Conservation (phyloP, 2,113 vertebrate species). For the Eudorcas thomsonii region DNA sequence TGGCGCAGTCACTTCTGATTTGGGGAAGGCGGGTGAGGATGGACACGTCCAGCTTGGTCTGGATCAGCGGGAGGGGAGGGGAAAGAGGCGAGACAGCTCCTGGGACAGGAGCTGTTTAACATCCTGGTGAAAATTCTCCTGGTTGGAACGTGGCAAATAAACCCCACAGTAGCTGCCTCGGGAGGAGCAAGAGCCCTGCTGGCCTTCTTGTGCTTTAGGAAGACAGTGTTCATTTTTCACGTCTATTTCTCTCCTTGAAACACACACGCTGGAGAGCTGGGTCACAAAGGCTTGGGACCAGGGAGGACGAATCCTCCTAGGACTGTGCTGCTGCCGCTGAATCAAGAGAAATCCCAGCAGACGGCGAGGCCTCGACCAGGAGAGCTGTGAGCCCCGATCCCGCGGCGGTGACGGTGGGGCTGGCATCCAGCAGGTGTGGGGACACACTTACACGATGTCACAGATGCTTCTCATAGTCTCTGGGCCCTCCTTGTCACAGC, state of each 20-base stretch:
- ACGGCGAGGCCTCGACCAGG: rapidly evolving
- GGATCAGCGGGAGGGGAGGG: not conserved
- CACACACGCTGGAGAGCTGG: rapidly evolving
- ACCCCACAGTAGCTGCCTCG: rapidly evolving
- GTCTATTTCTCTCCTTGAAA: rapidly evolving
- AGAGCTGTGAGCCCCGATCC: rapidly evolving
- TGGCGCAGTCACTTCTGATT: not conserved
- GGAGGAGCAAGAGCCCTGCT: rapidly evolving
- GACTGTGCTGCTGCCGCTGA: rapidly evolving
- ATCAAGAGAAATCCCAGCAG: rapidly evolving
- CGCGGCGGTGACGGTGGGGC: rapidly evolving
- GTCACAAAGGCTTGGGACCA: rapidly evolving
- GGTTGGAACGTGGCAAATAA: rapidly evolving
- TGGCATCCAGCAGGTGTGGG: not conserved
- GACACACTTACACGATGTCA: rapidly evolving
- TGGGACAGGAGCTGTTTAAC: rapidly evolving
- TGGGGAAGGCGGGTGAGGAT: rapidly evolving
- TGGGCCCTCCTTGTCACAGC: rapidly evolving
- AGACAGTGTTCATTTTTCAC: rapidly evolving
- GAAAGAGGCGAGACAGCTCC: not conserved
- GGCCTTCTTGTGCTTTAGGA: not conserved
- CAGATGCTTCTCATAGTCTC: rapidly evolving
- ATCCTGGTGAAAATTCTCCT: not conserved
- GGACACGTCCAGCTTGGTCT: rapidly evolving
- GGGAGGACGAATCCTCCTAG: rapidly evolving